A percentile compares a stretch with the other conserved stretches of the same genome.
phyloP scores from a whole-genome alignment of 1,140 invertebrate genomes.

The Lasioglossum baleicum region DNA sequence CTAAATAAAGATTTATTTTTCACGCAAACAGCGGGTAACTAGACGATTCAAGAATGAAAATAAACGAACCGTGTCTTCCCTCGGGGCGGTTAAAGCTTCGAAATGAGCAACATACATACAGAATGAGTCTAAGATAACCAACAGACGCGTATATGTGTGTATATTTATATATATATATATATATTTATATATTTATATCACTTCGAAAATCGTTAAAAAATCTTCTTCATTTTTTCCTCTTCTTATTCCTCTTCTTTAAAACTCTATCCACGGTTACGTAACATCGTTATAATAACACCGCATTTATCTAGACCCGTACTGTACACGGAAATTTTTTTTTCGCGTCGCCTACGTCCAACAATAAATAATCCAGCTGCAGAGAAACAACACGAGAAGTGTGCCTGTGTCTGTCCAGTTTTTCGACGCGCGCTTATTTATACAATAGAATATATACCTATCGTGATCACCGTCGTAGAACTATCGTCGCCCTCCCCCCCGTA shows the following conservation, averaged over 20 bases:
- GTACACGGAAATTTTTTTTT: slow-evolving; percentile 34
- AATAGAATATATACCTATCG: slow-evolving; percentile 8
- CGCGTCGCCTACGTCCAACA: slow-evolving; percentile 26
- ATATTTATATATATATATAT: slow-evolving; percentile 25
- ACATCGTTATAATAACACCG: slow-evolving; percentile 42
- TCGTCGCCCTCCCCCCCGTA: not conserved
- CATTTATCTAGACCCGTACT: slow-evolving; percentile 36
- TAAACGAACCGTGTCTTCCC: slow-evolving; percentile 26
- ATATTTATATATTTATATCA: slow-evolving; percentile 24
- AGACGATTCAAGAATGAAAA: slow-evolving; percentile 34
- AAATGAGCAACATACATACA: slow-evolving; percentile 47
- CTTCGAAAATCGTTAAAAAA: slow-evolving; percentile 39
- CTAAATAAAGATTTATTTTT: slow-evolving; percentile 36
- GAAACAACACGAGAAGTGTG: slow-evolving; percentile 1
- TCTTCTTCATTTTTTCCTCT: not conserved
- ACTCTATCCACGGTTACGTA: slow-evolving; percentile 38
- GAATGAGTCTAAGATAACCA: slow-evolving; percentile 44
- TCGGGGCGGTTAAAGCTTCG: slow-evolving; percentile 45
- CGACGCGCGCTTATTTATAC: slow-evolving; percentile 29
- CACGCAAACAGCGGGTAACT: slow-evolving; percentile 47
- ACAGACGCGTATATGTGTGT: slow-evolving; percentile 32
- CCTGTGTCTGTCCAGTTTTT: slow-evolving; percentile 2
- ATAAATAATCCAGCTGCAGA: slow-evolving; percentile 41
- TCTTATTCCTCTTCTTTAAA: not conserved
- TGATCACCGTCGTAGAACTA: not conserved